Percentiles rank a stretch among this genome's conserved stretches.
phyloP scores from a whole-genome alignment of 2,113 vertebrate species.

The Corydoras sp. region DNA sequence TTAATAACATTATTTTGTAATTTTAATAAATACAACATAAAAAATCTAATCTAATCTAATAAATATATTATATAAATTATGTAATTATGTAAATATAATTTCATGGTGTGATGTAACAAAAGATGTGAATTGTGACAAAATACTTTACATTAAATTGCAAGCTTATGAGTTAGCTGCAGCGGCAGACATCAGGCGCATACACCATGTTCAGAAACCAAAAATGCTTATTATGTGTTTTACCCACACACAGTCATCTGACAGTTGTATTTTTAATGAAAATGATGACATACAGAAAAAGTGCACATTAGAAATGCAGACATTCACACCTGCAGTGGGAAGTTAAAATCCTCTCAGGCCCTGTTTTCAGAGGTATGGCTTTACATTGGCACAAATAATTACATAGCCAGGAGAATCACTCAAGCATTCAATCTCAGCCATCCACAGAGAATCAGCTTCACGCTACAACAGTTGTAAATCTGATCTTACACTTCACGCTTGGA shows the following conservation, averaged over 20 bases:
- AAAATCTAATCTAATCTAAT: no score
- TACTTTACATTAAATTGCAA: no score
- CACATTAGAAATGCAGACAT: neutral
- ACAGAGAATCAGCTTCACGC: constrained; percentile 17
- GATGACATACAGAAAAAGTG: neutral
- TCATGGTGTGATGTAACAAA: no score
- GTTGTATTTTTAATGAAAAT: constrained; percentile 5
- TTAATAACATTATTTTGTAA: no score
- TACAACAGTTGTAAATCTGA: constrained; percentile 3
- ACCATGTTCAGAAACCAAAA: constrained; percentile 24
- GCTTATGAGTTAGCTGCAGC: neutral
- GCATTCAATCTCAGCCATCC: constrained; percentile 6
- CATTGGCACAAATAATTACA: constrained; percentile 31
- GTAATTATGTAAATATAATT: no score
- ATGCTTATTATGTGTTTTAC: constrained; percentile 18
- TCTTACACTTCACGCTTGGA: neutral
- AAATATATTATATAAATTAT: no score
- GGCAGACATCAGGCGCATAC: neutral
- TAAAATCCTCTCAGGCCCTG: neutral
- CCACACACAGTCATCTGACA: constrained; percentile 12
- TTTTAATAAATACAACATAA: no score
- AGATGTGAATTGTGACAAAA: no score
- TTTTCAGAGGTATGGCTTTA: constrained; percentile 14
- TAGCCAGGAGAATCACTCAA: constrained; percentile 2
- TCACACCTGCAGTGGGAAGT: constrained; percentile 27